Conservation (phyloP, 2,888 invertebrate genomes). For the Hemaris fuciformis region DNA sequence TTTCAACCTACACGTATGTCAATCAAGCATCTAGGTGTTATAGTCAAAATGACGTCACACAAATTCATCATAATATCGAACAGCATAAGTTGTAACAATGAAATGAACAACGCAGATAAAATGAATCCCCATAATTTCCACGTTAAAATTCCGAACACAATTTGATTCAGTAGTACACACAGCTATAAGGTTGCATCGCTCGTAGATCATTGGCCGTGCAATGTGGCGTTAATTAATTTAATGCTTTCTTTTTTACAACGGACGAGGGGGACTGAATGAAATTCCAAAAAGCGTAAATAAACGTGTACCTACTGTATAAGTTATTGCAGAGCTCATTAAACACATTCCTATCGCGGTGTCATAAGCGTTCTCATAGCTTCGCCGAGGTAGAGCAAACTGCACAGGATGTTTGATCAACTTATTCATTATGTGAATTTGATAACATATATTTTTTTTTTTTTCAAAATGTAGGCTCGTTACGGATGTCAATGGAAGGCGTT, state of each 20-base stretch:
- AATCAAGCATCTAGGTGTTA: no score
- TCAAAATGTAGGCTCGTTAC: no score
- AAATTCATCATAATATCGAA: no score
- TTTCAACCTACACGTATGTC: no score
- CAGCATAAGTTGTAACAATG: no score
- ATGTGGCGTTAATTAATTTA: conserved; percentile 72
- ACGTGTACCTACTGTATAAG: conserved; percentile 63
- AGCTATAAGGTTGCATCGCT: conserved; percentile 49
- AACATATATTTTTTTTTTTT: no score
- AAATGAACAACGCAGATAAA: not conserved
- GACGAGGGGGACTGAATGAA: conserved; percentile 67
- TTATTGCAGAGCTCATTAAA: conserved; percentile 68
- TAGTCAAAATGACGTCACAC: no score
- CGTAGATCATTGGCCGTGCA: conserved; percentile 62
- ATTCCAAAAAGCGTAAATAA: conserved; percentile 72
- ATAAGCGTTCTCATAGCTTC: conserved; percentile 42
- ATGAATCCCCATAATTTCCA: not conserved
- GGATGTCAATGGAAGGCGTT: no score
- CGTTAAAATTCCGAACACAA: not conserved
- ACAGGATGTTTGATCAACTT: conserved; percentile 14
- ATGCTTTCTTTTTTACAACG: conserved; percentile 64
- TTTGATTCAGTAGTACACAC: not conserved
- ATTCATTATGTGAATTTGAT: no score
- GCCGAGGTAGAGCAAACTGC: conserved; percentile 11
- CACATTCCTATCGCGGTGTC: conserved; percentile 56